Conservation (phyloP, 2,113 vertebrate species). For the Callaeas wilsoni region DNA sequence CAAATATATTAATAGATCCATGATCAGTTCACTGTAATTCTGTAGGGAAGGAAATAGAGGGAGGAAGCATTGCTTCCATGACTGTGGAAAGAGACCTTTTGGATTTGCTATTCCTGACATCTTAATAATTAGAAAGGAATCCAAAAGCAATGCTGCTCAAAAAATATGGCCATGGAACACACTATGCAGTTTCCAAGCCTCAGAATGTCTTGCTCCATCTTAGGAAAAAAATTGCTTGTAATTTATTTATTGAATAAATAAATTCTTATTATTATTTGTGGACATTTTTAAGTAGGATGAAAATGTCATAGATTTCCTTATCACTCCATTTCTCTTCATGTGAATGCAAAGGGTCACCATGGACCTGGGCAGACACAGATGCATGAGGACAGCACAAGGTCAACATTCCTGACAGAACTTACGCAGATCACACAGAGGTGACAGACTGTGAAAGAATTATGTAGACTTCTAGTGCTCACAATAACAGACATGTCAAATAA, state of each 20-base stretch:
- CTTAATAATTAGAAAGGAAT: conserved; percentile 30
- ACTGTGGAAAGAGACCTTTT: not conserved
- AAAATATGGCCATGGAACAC: not conserved
- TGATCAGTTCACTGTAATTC: not conserved
- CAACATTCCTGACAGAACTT: not conserved
- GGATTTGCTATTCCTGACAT: not conserved
- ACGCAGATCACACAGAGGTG: not conserved
- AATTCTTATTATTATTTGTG: not conserved
- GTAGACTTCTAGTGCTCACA: not conserved
- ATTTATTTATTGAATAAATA: not conserved
- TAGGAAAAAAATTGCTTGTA: not conserved
- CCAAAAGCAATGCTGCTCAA: not conserved
- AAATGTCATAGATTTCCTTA: not conserved
- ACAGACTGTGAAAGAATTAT: not conserved
- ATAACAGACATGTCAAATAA: not conserved
- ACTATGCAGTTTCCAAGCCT: not conserved
- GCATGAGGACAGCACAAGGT: not conserved
- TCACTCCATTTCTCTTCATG: not conserved
- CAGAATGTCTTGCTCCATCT: not conserved
- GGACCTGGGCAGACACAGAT: not conserved
- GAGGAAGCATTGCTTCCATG: not conserved
- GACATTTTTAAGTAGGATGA: not conserved
- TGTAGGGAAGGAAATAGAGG: not conserved
- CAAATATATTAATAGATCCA: not conserved
- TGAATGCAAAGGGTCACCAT: not conserved